Percentiles rank a stretch among this genome's conserved stretches.
These are phyloP conservation scores for Parus major DNA, from an alignment of 2,113 vertebrate species.

Conservation along the genomic window DNA sequence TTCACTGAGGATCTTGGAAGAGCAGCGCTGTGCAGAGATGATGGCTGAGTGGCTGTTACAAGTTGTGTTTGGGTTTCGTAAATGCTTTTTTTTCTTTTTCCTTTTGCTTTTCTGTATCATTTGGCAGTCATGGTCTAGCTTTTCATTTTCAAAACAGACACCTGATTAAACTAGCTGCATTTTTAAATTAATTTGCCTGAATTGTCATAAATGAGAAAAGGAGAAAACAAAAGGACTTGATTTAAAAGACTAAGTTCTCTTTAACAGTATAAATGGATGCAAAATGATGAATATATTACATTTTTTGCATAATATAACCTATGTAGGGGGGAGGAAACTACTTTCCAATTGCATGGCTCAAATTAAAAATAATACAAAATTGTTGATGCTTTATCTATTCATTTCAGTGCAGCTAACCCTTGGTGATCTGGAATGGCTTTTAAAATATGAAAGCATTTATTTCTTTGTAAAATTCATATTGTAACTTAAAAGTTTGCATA, in stretches of 20 bases:
- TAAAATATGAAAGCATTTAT: not conserved
- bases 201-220: not conserved
- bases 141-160: not conserved
- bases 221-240: conserved; percentile 13
- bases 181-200: not conserved
- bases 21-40: conserved; percentile 70
- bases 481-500: not conserved
- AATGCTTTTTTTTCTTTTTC: not conserved
- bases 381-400: conserved; percentile 40
- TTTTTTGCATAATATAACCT: not conserved
- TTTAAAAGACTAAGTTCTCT: conserved; percentile 2
- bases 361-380: not conserved
- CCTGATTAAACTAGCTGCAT: not conserved
- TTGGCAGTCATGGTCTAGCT: not conserved
- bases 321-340: not conserved
- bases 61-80: conserved; percentile 73
- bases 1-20: conserved; percentile 69
- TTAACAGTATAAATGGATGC: not conserved
- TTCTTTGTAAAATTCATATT: not conserved
- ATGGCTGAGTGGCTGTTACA: conserved; percentile 70
- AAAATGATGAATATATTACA: not conserved
- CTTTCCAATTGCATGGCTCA: not conserved
- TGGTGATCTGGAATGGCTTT: conserved; percentile 25
- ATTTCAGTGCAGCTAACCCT: not conserved
- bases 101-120: not conserved